Evolutionary conservation across 23 tunicate species (phyloP), one percentile per base, ranked within the genome.

Genomic region (Ciona savignyi): DNA sequence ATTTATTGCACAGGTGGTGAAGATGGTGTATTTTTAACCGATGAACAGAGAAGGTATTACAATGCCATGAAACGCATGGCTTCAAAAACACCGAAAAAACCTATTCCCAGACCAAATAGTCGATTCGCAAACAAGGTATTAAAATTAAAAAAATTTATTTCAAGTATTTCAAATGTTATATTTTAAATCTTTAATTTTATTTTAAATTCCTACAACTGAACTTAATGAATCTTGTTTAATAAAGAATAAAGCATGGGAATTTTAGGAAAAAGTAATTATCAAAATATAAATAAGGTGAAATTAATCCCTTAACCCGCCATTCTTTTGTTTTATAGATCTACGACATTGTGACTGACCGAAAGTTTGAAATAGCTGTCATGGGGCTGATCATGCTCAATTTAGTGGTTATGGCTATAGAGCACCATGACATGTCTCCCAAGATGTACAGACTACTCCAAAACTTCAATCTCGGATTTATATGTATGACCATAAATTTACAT

Each of bases 41-140:
- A 95, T 28, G 92, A 95, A 80, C 99, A 95, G 60, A 68, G 75
- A 25, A 81, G 75, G 33, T 95, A 95, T 68, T 83, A 85, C 68
- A 84, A 95, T 35, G 99, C 99, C 21, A 95, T 95, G 90, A 81
- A 90, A 67, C 74, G 76, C 64, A 95, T 95, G 99, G 90, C 87
- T 0, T 89, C 95, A 34, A 95, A 83, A 65, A 82, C 99, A 19
- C 99, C 99, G 19, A 95, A 65, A 20, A 87, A 83, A 61, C 87
- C 99, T 26, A 83, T 95, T 31, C 99, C 99, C 0, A 32, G 99
- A 60, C 99, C 99, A 21, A 56, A 70, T 24, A 83, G 71, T 62
- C 51, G 34, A 33, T 77, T 84, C 29, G 76, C 89, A 28, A 89
- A 89, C 77, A 89, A 83, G 77, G 96, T 89, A 28, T 19, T 51